Evolutionary conservation across 2,797 vertebrate genomes (phyloP).

Genomic region (Acanthurus lineatus): DNA sequence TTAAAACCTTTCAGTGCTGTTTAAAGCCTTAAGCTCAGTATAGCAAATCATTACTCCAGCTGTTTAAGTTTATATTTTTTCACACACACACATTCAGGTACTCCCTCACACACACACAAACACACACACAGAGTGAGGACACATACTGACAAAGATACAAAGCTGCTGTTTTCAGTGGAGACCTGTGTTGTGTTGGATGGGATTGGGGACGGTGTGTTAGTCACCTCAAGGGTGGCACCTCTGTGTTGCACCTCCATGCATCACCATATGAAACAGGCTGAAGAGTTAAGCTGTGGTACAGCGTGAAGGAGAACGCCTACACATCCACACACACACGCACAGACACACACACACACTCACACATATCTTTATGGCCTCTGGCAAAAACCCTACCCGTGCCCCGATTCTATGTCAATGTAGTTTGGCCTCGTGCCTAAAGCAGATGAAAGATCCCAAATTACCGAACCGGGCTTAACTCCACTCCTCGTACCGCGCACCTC

Average conservation of each 20-base stretch:
- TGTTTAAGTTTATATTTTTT: not conserved
- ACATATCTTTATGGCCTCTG: slow-evolving; percentile 58
- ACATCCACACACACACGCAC: slow-evolving; percentile 19
- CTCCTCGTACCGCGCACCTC: slow-evolving; percentile 39
- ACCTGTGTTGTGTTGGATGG: slow-evolving; percentile 60
- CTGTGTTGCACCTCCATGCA: slow-evolving; percentile 67
- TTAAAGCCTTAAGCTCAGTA: slow-evolving; percentile 11
- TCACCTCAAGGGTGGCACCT: slow-evolving; percentile 75
- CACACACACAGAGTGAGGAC: slow-evolving; percentile 9
- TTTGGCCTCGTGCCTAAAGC: slow-evolving; percentile 60
- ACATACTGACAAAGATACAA: slow-evolving; percentile 25
- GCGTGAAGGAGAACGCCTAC: slow-evolving; percentile 68
- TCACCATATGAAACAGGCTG: slow-evolving; percentile 66
- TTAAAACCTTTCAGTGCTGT: not conserved
- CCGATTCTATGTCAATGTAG: slow-evolving; percentile 55
- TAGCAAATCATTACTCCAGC: slow-evolving; percentile 10
- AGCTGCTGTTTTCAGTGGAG: slow-evolving; percentile 42
- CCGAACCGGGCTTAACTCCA: slow-evolving; percentile 67
- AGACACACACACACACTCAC: not conserved
- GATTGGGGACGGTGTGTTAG: slow-evolving; percentile 75
- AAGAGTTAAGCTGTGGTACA: slow-evolving; percentile 67
- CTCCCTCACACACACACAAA: not conserved
- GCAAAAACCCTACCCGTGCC: slow-evolving; percentile 58
- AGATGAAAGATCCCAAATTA: slow-evolving; percentile 75
- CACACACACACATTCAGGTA: not conserved